These are phyloP conservation scores for Varanus komodoensis DNA, from an alignment of 2,113 vertebrate genomes.

Conservation along the genomic window DNA sequence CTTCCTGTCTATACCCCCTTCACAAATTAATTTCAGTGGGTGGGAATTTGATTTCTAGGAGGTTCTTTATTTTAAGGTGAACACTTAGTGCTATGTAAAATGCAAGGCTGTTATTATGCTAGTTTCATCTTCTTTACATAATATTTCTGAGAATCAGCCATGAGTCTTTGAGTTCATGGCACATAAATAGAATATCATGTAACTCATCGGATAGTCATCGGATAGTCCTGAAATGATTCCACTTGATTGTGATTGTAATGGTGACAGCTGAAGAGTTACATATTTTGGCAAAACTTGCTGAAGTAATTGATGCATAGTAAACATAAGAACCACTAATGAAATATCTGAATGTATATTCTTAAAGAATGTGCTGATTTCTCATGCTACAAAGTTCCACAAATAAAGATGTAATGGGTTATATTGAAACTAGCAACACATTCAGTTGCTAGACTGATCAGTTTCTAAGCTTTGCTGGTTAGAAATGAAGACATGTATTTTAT, in stretches of 20 bases:
- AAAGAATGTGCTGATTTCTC: not conserved
- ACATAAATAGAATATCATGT: not conserved
- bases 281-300: not conserved
- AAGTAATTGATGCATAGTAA: not conserved
- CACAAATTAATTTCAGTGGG: not conserved
- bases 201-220: not conserved
- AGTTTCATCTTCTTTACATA: not conserved
- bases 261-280: not conserved
- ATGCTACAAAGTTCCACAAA: not conserved
- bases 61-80: not conserved
- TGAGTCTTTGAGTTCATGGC: not conserved
- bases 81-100: not conserved
- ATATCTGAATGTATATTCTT: not conserved
- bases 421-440: not conserved
- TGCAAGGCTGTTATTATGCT: not conserved
- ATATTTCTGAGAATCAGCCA: not conserved
- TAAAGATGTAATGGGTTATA: not conserved
- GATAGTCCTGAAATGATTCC: not conserved
- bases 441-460: not conserved
- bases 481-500: constrained; percentile 22
- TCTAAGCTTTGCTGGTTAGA: not conserved
- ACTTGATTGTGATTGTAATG: not conserved
- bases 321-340: not conserved
- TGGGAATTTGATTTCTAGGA: not conserved
- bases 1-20: not conserved